phyloP scores from a whole-genome alignment of 2,797 vertebrate species.

The Miichthys miiuy region DNA sequence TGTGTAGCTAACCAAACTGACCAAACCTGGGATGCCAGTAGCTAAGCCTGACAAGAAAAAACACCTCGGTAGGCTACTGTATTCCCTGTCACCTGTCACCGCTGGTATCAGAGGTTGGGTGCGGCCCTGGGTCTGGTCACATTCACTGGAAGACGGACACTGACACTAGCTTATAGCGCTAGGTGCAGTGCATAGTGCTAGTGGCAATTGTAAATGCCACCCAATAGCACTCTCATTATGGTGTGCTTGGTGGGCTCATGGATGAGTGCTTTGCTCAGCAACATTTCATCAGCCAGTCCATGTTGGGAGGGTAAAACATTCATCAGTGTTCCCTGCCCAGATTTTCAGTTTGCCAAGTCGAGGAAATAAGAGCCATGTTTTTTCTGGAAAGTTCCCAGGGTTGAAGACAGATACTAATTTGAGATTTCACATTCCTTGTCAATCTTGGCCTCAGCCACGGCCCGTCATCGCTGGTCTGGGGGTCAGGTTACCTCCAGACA shows the following conservation, averaged over 20 bases:
- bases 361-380: conserved; percentile 31
- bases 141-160: too few relatives aligned
- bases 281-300: neutral
- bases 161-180: too few relatives aligned
- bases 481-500: conserved; percentile 42
- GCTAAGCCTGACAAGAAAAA: too few relatives aligned
- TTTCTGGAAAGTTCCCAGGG: neutral
- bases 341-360: neutral
- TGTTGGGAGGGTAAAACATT: neutral
- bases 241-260: neutral
- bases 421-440: conserved; percentile 36
- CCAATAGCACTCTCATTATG: neutral
- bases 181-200: too few relatives aligned
- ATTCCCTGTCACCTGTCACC: too few relatives aligned
- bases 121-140: too few relatives aligned
- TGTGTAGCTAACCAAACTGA: too few relatives aligned
- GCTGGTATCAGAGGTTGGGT: too few relatives aligned
- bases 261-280: neutral
- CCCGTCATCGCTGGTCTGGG: conserved; percentile 20
- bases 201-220: too few relatives aligned
- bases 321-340: neutral
- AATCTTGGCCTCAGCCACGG: neutral
- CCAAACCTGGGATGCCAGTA: too few relatives aligned
- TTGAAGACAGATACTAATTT: conserved; percentile 48
- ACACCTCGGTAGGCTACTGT: too few relatives aligned